Evolutionary conservation across 2,888 invertebrate genomes (phyloP), one percentile per base, ranked within the genome.

Genomic region (Cecidostiba fungosa): DNA sequence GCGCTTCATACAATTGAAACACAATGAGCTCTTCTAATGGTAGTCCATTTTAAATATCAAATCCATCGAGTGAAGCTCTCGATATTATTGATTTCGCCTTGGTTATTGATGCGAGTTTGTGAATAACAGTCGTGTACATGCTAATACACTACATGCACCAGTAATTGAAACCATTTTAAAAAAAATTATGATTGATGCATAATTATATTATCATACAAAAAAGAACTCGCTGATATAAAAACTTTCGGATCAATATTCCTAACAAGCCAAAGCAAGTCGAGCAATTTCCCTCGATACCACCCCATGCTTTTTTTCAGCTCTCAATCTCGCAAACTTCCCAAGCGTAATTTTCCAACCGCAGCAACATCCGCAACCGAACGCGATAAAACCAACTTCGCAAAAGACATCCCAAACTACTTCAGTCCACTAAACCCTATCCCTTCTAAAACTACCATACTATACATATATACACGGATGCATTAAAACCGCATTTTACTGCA

Each of bases 21-120:
- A 69, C 76, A 76, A 76, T 69, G 54, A 59, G 54, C 10, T 29
- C 29, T 50, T 70, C 54, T 23, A 70, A 54, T 19, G 72, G 29
- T 26, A 79, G 4, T 3, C 39, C 26, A 26, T 16, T 81, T 73
- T 59, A 59, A 73, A 59, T 72, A 73, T 29, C 14, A 26, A 80
- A 80, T 73, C 39, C 39, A 23, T 73, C 6, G n/a, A 12, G 62
- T 43, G 50, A 50, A 54, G 39, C n/a, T 23, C 26, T 69, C 69
- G 29, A 78, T 78, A 69, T 23, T 78, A 78, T 47, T 62, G 66
- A 78, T 54, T 29, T 6, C 47, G 8, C 8, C 29, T 8, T 0
- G 6, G 36, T 6, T 8, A 39, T 39, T 6, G 6, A 39, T 39
- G 36, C 36, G 36, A 39, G 36, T 39, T 39, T 39, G 8, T 39